Evolutionary conservation across 2,113 vertebrate genomes (phyloP).

Genomic region (Proteles cristata): DNA sequence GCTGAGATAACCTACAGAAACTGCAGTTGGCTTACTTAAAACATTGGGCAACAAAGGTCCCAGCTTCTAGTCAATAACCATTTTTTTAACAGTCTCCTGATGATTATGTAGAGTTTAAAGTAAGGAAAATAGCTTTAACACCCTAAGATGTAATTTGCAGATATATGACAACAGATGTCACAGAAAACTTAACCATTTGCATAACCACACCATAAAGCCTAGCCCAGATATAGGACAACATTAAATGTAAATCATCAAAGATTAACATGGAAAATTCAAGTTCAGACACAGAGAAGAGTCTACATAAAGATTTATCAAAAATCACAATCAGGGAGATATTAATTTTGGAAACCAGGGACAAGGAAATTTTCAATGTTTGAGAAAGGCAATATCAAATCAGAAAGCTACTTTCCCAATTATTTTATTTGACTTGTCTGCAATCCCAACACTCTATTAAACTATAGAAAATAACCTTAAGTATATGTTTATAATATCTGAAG

Average conservation of each 20-base stretch:
- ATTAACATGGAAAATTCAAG: slow-evolving; percentile 63
- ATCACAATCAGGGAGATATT: neutral
- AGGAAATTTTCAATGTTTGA: slow-evolving; percentile 38
- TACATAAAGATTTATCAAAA: slow-evolving; percentile 30
- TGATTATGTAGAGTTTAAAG: slow-evolving; percentile 45
- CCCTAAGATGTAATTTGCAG: slow-evolving; percentile 56
- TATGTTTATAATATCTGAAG: slow-evolving; percentile 57
- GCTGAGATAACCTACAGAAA: slow-evolving; percentile 50
- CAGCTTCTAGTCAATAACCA: slow-evolving; percentile 38
- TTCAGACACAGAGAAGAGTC: slow-evolving; percentile 27
- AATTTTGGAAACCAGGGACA: slow-evolving; percentile 46
- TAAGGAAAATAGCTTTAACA: slow-evolving; percentile 24
- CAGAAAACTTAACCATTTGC: slow-evolving; percentile 22
- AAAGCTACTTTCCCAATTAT: slow-evolving; percentile 23
- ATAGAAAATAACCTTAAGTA: slow-evolving; percentile 37
- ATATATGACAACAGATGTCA: slow-evolving; percentile 19
- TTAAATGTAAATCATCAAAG: slow-evolving; percentile 38
- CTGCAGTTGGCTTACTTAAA: slow-evolving; percentile 34
- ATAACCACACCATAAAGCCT: slow-evolving; percentile 10
- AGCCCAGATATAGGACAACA: neutral
- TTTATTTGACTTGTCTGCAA: slow-evolving; percentile 31
- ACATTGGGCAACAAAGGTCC: slow-evolving; percentile 1
- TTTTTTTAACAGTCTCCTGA: slow-evolving; percentile 1
- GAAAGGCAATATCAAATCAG: slow-evolving; percentile 16
- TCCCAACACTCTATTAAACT: neutral